A percentile compares a stretch with the other conserved stretches of the same genome.
These are phyloP conservation scores for Drosophila kepulauana DNA, from an alignment of 1,140 invertebrate genomes.

Conservation along the genomic window DNA sequence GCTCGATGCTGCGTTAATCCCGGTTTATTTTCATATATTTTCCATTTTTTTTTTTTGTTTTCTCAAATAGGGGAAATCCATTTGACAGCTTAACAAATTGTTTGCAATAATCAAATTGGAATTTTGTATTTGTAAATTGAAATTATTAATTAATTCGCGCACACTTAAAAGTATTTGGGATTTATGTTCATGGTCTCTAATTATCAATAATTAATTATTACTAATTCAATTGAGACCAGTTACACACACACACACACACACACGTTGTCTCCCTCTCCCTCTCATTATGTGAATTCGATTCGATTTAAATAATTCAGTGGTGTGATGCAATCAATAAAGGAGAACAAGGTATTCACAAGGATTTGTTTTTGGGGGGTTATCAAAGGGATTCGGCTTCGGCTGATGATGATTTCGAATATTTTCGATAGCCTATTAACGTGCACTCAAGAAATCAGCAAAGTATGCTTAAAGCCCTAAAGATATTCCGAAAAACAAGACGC, in stretches of 20 bases:
- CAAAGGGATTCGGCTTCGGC: constrained; percentile 25
- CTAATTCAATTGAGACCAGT: not conserved
- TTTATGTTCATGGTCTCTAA: not conserved
- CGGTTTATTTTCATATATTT: not conserved
- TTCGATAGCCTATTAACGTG: constrained; percentile 55
- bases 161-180: not conserved
- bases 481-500: constrained; percentile 56
- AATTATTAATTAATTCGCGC: not conserved
- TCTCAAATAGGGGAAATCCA: not conserved
- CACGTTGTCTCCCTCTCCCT: not conserved
- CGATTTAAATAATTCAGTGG: not conserved
- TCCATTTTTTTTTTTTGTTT: too few species aligned
- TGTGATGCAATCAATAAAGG: not conserved
- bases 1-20: not conserved
- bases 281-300: not conserved
- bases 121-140: constrained; percentile 4
- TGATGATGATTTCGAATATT: constrained; percentile 13
- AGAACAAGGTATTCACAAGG: not conserved
- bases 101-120: not conserved
- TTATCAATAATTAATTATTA: constrained; percentile 2
- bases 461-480: constrained; percentile 50
- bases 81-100: constrained; percentile 19
- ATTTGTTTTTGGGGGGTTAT: not conserved
- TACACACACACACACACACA: too few species aligned
- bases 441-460: constrained; percentile 34